phyloP scores from a whole-genome alignment of 2,797 vertebrate genomes.

The Amphiprion clarkii region DNA sequence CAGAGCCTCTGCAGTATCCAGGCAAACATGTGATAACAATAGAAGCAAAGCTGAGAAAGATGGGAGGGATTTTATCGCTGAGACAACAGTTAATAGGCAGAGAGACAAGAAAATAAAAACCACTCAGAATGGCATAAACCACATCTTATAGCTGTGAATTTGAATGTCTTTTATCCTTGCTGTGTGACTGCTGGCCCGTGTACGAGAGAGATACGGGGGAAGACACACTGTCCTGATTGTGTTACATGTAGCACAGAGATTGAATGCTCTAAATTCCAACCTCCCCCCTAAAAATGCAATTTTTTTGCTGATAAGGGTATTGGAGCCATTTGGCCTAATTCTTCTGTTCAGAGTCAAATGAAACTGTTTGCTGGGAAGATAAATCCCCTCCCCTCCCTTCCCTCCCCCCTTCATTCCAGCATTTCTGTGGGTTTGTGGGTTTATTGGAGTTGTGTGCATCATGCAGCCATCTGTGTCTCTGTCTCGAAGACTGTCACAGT shows the following conservation, averaged over 20 bases:
- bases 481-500: slow-evolving; percentile 60
- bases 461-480: slow-evolving; percentile 75
- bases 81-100: background rate
- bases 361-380: slow-evolving; percentile 65
- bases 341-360: slow-evolving; percentile 65
- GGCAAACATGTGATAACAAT: background rate
- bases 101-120: background rate
- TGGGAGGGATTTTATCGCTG: background rate
- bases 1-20: background rate
- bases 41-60: background rate
- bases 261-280: slow-evolving; percentile 59
- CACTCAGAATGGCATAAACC: background rate
- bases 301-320: slow-evolving; percentile 46
- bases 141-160: background rate
- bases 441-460: slow-evolving; percentile 72
- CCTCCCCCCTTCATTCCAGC: background rate
- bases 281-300: background rate
- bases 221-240: slow-evolving; percentile 40
- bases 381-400: slow-evolving; percentile 55
- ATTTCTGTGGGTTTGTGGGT: slow-evolving; percentile 53
- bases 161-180: background rate
- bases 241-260: slow-evolving; percentile 34
- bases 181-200: slow-evolving; percentile 5
- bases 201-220: background rate
- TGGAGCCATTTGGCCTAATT: slow-evolving; percentile 71